Evolutionary conservation across 2,113 vertebrate species (phyloP).

Genomic region (Neoarius graeffei): DNA sequence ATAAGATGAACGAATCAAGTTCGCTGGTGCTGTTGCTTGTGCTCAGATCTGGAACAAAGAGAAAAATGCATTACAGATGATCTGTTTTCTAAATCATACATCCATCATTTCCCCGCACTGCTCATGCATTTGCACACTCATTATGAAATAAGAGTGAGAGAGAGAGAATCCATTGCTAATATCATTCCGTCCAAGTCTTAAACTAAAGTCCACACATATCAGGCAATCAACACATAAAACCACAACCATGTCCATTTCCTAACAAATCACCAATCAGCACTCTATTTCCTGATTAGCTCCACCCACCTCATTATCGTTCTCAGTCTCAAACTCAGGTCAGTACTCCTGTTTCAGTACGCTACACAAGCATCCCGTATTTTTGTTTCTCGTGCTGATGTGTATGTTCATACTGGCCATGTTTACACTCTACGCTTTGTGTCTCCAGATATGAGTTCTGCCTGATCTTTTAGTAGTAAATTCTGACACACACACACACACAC

Average conservation of each 20-base stretch:
- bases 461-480: constrained; percentile 12
- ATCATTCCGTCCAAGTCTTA: background rate
- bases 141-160: background rate
- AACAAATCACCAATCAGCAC: background rate
- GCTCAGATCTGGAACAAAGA: background rate
- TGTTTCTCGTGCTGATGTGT: background rate
- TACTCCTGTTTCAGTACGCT: background rate
- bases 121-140: background rate
- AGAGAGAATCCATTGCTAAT: background rate
- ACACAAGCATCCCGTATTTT: background rate
- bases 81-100: background rate
- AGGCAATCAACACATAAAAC: background rate
- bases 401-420: background rate
- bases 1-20: background rate
- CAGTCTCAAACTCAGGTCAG: background rate
- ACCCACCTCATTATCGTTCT: background rate
- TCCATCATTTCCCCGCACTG: background rate
- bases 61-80: background rate
- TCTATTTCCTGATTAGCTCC: background rate
- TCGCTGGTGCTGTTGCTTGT: background rate
- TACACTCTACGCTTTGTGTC: background rate
- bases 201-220: background rate
- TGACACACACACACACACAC: background rate
- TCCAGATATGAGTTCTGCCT: constrained; percentile 14
- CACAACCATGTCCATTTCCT: background rate